A percentile compares a stretch with the other conserved stretches of the same genome.
These are phyloP conservation scores for Aphodius granarius DNA, from an alignment of 2,888 invertebrate genomes.

Conservation along the genomic window DNA sequence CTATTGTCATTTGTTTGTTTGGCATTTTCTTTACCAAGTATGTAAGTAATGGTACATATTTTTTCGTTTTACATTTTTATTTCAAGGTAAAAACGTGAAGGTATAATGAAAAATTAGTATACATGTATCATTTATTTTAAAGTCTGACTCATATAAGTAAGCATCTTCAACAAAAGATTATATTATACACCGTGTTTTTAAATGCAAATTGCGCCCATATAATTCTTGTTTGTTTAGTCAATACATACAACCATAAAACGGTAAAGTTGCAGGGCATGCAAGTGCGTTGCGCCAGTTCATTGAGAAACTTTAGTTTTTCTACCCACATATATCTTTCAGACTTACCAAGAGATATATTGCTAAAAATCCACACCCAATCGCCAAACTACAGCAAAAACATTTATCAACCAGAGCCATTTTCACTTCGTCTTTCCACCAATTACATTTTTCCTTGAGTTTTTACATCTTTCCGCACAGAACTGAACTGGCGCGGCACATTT, in stretches of 20 bases:
- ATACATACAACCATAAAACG: neutral
- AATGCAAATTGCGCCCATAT: neutral
- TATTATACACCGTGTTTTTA: neutral
- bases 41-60: neutral
- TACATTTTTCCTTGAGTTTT: conserved; percentile 16
- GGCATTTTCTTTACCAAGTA: neutral
- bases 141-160: neutral
- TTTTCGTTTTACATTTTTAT: neutral
- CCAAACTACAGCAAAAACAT: conserved; percentile 55
- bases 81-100: neutral
- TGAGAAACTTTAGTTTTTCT: neutral
- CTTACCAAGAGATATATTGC: conserved; percentile 55
- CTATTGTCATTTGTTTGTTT: neutral
- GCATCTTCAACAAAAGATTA: neutral
- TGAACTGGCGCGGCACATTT: neutral
- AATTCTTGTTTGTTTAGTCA: neutral
- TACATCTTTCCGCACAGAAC: neutral
- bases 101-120: no score
- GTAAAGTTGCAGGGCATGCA: neutral
- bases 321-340: conserved; percentile 21
- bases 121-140: no score
- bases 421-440: conserved; percentile 5
- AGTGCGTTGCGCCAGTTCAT: neutral
- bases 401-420: conserved; percentile 53
- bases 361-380: conserved; percentile 54